Conservation (phyloP, 2,797 vertebrate species). For the Danio choprae region DNA sequence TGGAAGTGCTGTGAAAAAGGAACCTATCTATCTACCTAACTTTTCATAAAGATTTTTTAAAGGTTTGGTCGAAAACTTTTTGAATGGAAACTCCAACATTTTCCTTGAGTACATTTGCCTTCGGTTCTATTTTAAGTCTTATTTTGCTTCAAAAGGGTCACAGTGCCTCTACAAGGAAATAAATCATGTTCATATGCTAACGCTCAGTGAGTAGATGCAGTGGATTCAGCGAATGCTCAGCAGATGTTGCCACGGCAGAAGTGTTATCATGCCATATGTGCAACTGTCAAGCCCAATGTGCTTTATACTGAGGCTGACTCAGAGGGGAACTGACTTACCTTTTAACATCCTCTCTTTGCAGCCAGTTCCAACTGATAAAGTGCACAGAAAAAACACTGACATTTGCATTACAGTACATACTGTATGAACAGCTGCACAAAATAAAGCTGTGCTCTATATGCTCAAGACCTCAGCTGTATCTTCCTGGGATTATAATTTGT, state of each 20-base stretch:
- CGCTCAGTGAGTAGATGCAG: constrained; percentile 12
- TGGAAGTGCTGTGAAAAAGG: background rate
- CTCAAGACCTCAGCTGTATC: constrained; percentile 15
- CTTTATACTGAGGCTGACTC: constrained; percentile 32
- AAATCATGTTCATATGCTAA: constrained; percentile 22
- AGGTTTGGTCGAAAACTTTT: background rate
- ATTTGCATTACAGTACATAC: background rate
- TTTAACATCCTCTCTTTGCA: constrained; percentile 45
- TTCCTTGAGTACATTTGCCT: background rate
- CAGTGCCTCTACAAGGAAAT: background rate
- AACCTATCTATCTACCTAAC: background rate
- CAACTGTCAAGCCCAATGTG: constrained; percentile 24
- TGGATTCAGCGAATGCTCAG: constrained; percentile 18
- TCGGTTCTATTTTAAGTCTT: background rate
- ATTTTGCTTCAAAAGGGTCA: constrained; percentile 9
- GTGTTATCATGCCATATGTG: constrained; percentile 50
- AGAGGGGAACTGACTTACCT: constrained; percentile 53
- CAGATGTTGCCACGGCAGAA: constrained; percentile 48
- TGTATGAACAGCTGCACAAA: background rate
- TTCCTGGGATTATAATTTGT: background rate
- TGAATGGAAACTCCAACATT: background rate
- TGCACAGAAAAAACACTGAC: background rate
- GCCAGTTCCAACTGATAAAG: constrained; percentile 21
- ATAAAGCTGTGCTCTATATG: background rate
- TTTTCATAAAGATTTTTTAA: constrained; percentile 2